phyloP scores from a whole-genome alignment of 2,888 invertebrate species.

The Bedellia somnulentella region DNA sequence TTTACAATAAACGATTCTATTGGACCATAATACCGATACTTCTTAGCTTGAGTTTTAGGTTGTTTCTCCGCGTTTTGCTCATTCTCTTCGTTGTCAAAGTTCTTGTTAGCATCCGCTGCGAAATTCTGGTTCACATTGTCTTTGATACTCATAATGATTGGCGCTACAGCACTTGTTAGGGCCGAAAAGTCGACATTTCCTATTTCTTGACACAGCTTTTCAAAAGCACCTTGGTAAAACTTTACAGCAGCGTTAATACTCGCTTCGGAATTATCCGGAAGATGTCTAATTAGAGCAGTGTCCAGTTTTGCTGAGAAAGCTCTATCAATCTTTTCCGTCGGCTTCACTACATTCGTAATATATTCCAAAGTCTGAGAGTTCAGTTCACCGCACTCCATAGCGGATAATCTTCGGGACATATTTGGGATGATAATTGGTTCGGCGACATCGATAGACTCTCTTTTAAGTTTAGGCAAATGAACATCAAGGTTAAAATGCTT shows the following conservation, averaged over 20 bases:
- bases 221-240: conserved; percentile 33
- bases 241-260: conserved; percentile 32
- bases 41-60: conserved; percentile 33
- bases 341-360: conserved; percentile 25
- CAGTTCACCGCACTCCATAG: conserved; percentile 33
- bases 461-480: conserved; percentile 32
- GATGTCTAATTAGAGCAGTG: conserved; percentile 26
- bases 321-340: conserved; percentile 32
- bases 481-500: conserved; percentile 41
- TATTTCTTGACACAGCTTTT: conserved; percentile 33
- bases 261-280: conserved; percentile 46
- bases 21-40: conserved; percentile 47
- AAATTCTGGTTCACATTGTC: conserved; percentile 53
- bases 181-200: conserved; percentile 30
- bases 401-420: conserved; percentile 43
- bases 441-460: conserved; percentile 45
- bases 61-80: conserved; percentile 35
- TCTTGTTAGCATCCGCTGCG: conserved; percentile 39
- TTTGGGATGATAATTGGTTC: conserved; percentile 42
- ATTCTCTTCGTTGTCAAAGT: conserved; percentile 40
- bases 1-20: conserved; percentile 39
- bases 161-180: conserved; percentile 42
- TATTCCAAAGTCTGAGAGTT: conserved; percentile 24
- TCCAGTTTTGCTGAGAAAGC: conserved; percentile 31
- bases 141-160: conserved; percentile 52